Base-by-base conservation (phyloP, 2,113 vertebrate species). In the Phaethornis superciliosus region DNA sequence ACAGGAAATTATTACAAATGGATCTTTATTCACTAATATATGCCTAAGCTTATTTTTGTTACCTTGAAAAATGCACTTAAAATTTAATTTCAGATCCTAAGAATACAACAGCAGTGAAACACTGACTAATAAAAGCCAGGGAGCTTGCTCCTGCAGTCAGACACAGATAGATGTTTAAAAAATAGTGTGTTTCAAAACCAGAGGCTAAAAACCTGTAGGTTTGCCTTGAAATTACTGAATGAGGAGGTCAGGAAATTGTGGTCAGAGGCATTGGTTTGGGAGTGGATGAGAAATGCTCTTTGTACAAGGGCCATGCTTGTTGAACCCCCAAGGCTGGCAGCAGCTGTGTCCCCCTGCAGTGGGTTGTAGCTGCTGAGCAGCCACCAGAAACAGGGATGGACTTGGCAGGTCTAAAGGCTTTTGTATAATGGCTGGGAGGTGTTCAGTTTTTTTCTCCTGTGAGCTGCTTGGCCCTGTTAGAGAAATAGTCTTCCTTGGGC, bases 1-100 rank as follows among this genome's bases (percentile, higher is more conserved):
- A 92, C 33, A 89, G 87, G 93, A 97, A 92, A 84, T 88, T 28
- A 91, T 97, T 96, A 91, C 74, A 84, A 94, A 76, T 93, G 71
- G 76, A 82, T 89, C 42, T 90, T 94, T 95, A 81, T 84, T 88
- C 81, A 93, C 84, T 58, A 65, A 81, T 89, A 52, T 70, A 72
- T 70, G 62, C 81, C 81, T 90, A 77, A 84, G 92, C 85, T 94
- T 93, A 72, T 93, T 95, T 97, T 97, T 97, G 91, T 96, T 95
- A 75, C 93, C 91, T 92, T 81, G 56, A 89, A 90, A 96, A 96
- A 96, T 76, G 82, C 79, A 92, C 59, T 93, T 94, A 56, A 91
- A 92, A 74, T 95, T 96, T 95, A 81, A 91, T 94, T 97, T 96
- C 60, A 37, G 59, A 65, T 76, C 65, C 79, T 75, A 77, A 94